These are phyloP conservation scores for Caenorhabditis auriculariae DNA, from an alignment of 2,888 invertebrate genomes.

Conservation along the genomic window DNA sequence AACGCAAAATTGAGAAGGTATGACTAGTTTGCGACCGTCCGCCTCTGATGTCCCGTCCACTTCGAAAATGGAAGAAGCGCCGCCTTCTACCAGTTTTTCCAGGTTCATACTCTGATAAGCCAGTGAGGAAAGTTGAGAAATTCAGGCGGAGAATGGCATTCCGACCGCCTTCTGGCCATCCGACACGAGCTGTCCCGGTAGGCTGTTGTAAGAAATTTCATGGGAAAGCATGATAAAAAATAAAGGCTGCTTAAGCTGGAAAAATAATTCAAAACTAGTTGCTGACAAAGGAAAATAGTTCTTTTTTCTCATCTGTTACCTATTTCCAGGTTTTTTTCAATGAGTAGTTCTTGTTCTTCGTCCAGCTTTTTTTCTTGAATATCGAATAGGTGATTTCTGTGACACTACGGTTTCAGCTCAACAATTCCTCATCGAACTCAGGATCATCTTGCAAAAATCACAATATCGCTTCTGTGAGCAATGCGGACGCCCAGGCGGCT, in stretches of 20 bases:
- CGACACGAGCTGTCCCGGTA: not conserved
- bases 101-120: no score
- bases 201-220: no score
- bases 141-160: slow-evolving; percentile 1
- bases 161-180: not conserved
- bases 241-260: not conserved
- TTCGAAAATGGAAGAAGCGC: no score
- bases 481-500: not conserved
- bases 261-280: not conserved
- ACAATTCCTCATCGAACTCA: no score
- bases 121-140: no score
- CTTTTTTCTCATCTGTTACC: not conserved
- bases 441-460: no score
- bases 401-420: no score
- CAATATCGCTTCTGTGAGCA: no score
- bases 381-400: not conserved
- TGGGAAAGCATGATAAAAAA: not conserved
- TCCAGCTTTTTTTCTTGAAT: not conserved
- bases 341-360: not conserved
- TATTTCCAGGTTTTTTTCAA: not conserved
- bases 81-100: no score
- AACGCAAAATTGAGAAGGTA: no score
- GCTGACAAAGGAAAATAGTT: not conserved
- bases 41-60: no score
- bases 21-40: no score